phyloP scores from a whole-genome alignment of 2,888 invertebrate species.

The Masnerella sp. region DNA sequence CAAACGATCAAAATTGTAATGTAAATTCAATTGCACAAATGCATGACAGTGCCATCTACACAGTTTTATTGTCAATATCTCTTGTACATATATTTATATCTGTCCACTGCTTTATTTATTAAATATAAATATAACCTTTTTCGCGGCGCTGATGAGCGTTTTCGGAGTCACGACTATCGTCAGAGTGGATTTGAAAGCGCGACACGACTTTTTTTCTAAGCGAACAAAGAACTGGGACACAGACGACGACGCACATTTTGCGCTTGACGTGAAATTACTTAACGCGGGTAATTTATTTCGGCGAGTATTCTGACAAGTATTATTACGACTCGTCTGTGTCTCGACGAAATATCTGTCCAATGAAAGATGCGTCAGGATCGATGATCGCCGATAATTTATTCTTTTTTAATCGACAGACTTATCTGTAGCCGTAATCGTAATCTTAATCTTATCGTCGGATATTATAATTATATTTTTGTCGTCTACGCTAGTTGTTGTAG shows the following conservation, averaged over 20 bases:
- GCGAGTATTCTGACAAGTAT: constrained; percentile 47
- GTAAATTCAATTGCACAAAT: too few relatives aligned
- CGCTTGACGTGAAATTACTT: constrained; percentile 40
- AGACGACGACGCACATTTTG: constrained; percentile 20
- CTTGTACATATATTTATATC: neutral
- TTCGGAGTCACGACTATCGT: neutral
- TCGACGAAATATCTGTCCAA: constrained; percentile 48
- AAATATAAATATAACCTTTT: too few relatives aligned
- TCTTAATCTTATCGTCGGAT: constrained; percentile 26
- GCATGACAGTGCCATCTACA: constrained; percentile 17
- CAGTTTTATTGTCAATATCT: too few relatives aligned
- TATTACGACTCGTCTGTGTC: constrained; percentile 49
- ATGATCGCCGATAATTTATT: constrained; percentile 35
- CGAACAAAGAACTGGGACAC: constrained; percentile 44
- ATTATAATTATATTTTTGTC: constrained; percentile 61
- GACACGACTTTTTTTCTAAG: constrained; percentile 23
- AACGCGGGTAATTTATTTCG: constrained; percentile 25
- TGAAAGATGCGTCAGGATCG: constrained; percentile 33
- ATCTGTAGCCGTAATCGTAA: constrained; percentile 3
- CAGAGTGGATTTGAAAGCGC: constrained; percentile 12
- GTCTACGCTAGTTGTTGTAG: constrained; percentile 62
- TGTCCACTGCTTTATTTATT: constrained; percentile 1
- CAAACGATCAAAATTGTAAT: too few relatives aligned
- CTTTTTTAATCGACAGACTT: constrained; percentile 19
- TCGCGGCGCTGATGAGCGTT: too few relatives aligned